A percentile compares a stretch with the other conserved stretches of the same genome.
Evolutionary conservation across 1,140 invertebrate species (phyloP).

Genomic region (Ceratina calcarata): DNA sequence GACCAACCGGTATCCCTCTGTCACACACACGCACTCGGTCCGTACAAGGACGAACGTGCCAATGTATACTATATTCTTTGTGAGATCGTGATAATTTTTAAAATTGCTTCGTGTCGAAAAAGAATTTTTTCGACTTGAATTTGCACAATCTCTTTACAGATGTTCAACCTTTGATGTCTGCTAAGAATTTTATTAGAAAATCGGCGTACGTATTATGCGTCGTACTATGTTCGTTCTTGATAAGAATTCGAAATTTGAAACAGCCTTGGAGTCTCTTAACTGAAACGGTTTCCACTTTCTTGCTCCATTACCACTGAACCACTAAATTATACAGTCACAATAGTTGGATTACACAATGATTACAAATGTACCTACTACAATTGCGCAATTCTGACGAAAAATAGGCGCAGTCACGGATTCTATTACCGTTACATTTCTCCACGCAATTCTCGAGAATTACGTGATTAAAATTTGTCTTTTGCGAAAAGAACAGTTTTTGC

Average conservation of each 20-base stretch:
- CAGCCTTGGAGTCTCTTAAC: too few relatives aligned
- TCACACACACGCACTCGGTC: conserved; percentile 8
- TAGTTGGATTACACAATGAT: conserved; percentile 34
- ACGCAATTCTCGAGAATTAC: not conserved
- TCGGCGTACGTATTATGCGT: too few relatives aligned
- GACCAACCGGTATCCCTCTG: conserved; percentile 23
- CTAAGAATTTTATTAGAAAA: too few relatives aligned
- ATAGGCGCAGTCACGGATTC: not conserved
- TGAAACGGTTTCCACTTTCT: too few relatives aligned
- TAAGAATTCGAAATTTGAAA: too few relatives aligned
- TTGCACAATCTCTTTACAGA: too few relatives aligned
- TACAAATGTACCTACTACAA: not conserved
- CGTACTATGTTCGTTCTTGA: too few relatives aligned
- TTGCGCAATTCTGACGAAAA: conserved; percentile 44
- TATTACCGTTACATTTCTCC: not conserved
- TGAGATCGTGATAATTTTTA: not conserved
- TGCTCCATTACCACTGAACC: too few relatives aligned
- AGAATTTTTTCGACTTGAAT: too few relatives aligned
- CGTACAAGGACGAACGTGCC: conserved; percentile 48
- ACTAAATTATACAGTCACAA: not conserved
- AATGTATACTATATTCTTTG: not conserved
- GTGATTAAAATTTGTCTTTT: too few relatives aligned
- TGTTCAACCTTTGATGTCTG: too few relatives aligned
- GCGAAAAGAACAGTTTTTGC: not conserved
- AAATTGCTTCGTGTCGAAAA: not conserved